Evolutionary conservation across 2,888 invertebrate genomes (phyloP).

Genomic region (Philereme vetulata): DNA sequence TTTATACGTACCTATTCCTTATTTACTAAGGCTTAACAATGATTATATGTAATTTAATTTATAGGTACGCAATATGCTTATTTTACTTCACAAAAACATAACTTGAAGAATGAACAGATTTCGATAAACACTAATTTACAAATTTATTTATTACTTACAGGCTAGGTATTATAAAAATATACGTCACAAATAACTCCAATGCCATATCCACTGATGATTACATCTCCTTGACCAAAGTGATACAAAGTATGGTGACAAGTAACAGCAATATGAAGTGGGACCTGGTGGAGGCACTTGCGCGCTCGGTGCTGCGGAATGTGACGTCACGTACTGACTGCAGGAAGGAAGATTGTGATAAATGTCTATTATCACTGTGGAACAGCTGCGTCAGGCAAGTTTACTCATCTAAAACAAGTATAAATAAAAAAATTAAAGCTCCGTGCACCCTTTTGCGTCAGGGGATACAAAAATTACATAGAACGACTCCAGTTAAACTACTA

Average conservation of each 20-base stretch:
- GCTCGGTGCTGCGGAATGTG: slow-evolving; percentile 48
- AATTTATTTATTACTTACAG: slow-evolving; percentile 47
- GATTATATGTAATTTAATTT: too few species aligned
- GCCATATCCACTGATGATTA: slow-evolving; percentile 53
- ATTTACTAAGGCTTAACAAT: too few species aligned
- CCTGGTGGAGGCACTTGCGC: slow-evolving; percentile 52
- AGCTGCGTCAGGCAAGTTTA: slow-evolving; percentile 66
- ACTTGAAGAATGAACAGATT: too few species aligned
- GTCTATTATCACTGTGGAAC: slow-evolving; percentile 63
- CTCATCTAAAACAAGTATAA: slow-evolving; percentile 1
- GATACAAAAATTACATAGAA: too few species aligned
- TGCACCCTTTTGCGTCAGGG: too few species aligned
- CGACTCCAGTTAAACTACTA: too few species aligned
- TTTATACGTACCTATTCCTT: too few species aligned
- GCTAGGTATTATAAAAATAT: slow-evolving; percentile 63
- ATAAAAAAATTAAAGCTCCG: background rate
- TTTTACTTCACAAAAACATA: too few species aligned
- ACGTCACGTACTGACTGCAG: slow-evolving; percentile 26
- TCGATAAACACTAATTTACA: too few species aligned
- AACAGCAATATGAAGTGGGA: slow-evolving; percentile 55
- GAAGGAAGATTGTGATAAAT: slow-evolving; percentile 43
- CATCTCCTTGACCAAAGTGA: slow-evolving; percentile 50
- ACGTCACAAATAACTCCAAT: slow-evolving; percentile 55
- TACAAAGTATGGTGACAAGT: slow-evolving; percentile 54
- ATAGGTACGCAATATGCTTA: too few species aligned